A percentile compares a stretch with the other conserved stretches of the same genome.
phyloP scores from a whole-genome alignment of 30 jellyfish, hydroid and myxozoan species.

The Hydractinia echinata region DNA sequence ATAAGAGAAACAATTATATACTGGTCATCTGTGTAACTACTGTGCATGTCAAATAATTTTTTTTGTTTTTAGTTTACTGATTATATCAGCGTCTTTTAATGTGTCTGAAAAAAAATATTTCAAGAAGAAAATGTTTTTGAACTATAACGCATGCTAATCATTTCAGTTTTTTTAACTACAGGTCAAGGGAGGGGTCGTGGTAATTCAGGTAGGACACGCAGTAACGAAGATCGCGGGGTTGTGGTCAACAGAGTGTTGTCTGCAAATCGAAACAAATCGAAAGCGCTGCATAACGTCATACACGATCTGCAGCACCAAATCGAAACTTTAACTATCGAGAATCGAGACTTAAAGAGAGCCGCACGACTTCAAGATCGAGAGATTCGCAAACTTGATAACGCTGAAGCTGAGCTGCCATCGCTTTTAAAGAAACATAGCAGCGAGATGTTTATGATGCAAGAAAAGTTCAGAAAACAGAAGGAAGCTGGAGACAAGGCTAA shows the following conservation, averaged over 20 bases:
- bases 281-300: slow-evolving; percentile 67
- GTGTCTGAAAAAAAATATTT: too few relatives aligned
- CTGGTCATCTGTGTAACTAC: too few relatives aligned
- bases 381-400: slow-evolving; percentile 63
- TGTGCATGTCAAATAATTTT: too few relatives aligned
- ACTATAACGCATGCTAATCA: too few relatives aligned
- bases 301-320: slow-evolving; percentile 62
- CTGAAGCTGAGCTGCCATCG: slow-evolving; percentile 86
- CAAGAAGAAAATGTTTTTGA: too few relatives aligned
- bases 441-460: slow-evolving; percentile 60
- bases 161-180: not conserved
- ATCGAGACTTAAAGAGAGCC: slow-evolving; percentile 76
- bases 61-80: too few relatives aligned
- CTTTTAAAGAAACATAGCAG: slow-evolving; percentile 71
- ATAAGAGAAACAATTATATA: too few relatives aligned
- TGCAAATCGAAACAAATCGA: slow-evolving; percentile 75
- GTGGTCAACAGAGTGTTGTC: slow-evolving; percentile 74
- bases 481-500: slow-evolving; percentile 47
- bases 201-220: not conserved
- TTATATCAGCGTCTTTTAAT: too few relatives aligned
- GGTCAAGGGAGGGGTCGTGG: slow-evolving; percentile 28
- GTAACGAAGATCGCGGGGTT: not conserved
- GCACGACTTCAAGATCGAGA: slow-evolving; percentile 77
- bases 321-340: slow-evolving; percentile 61
- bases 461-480: slow-evolving; percentile 60